These are phyloP conservation scores for Rousettus leschenaultii DNA, from an alignment of 2,113 vertebrate species.

Conservation along the genomic window DNA sequence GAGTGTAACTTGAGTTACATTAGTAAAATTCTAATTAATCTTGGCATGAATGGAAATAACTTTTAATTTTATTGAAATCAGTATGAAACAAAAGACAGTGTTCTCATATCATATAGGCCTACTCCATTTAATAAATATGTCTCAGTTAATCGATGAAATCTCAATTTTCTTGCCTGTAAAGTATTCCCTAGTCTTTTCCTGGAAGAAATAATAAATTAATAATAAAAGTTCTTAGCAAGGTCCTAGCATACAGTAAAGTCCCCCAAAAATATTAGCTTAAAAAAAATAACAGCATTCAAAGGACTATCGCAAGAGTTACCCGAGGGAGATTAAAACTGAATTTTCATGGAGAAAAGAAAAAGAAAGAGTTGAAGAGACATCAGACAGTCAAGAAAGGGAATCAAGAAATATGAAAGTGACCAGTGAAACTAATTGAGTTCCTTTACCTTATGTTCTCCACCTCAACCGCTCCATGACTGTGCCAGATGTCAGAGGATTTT, in stretches of 20 bases:
- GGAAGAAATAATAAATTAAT: neutral
- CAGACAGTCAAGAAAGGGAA: neutral
- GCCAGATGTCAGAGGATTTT: neutral
- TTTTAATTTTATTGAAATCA: neutral
- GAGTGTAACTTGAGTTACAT: neutral
- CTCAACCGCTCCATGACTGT: accelerated
- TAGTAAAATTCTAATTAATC: neutral
- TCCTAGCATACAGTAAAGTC: neutral
- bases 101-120: neutral
- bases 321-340: neutral
- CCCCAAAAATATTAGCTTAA: neutral
- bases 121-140: neutral
- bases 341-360: neutral
- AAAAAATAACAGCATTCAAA: neutral
- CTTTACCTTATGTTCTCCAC: neutral
- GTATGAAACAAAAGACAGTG: neutral
- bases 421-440: neutral
- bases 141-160: neutral
- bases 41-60: neutral
- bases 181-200: neutral
- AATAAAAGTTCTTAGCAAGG: neutral
- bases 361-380: neutral
- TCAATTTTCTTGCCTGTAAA: neutral
- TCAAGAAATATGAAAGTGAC: neutral
- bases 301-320: neutral